Evolutionary conservation across 2,888 invertebrate species (phyloP).

Genomic region (Miltochrista miniata): DNA sequence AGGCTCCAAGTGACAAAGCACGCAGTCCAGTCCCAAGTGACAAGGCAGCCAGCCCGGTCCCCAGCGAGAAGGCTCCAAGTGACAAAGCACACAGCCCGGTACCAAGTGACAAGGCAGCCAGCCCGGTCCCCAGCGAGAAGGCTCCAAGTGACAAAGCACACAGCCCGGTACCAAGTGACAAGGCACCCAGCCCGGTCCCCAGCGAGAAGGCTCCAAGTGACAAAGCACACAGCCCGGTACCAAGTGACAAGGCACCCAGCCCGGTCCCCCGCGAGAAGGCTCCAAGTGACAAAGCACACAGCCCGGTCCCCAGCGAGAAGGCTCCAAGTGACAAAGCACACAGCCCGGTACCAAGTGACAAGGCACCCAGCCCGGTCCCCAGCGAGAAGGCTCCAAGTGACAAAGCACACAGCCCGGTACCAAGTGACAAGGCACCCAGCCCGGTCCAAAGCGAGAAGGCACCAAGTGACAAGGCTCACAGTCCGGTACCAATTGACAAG

Average conservation of each 20-base stretch:
- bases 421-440: constrained; percentile 1
- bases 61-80: constrained; percentile 6
- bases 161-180: not conserved
- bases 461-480: not conserved
- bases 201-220: not conserved
- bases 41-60: not conserved
- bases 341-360: not conserved
- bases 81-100: constrained; percentile 1
- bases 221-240: constrained; percentile 5
- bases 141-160: not conserved
- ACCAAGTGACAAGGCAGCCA: not conserved
- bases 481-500: not conserved
- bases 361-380: not conserved
- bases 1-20: not conserved
- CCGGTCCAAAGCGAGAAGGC: not conserved
- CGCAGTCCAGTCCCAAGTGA: constrained; percentile 7
- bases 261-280: not conserved
- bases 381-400: not conserved
- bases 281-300: constrained; percentile 1
- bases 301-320: constrained; percentile 3
- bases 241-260: not conserved
- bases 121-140: constrained; percentile 5
- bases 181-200: constrained; percentile 2
- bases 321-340: constrained; percentile 1
- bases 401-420: constrained; percentile 12